A percentile compares a stretch with the other conserved stretches of the same genome.
These are phyloP conservation scores for Arenicola marina DNA, from an alignment of 2,888 invertebrate genomes.

Conservation along the genomic window DNA sequence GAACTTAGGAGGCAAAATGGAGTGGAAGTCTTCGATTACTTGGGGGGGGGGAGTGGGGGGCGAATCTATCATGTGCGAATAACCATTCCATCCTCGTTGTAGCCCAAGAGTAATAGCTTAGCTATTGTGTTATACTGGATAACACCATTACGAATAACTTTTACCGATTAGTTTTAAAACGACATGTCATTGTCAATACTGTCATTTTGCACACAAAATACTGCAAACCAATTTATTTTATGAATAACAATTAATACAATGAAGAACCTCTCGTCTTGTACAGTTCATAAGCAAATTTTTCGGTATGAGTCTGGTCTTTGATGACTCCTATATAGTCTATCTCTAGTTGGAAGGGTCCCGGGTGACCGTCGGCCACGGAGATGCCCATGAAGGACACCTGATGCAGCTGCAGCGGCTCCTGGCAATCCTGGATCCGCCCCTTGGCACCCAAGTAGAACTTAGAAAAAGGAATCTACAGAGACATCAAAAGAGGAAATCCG, in stretches of 20 bases:
- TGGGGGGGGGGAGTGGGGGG: too few relatives aligned
- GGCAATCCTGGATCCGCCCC: slow-evolving; percentile 85
- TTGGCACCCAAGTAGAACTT: slow-evolving; percentile 84
- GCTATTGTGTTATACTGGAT: too few relatives aligned
- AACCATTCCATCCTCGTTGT: too few relatives aligned
- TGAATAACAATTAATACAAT: neutral
- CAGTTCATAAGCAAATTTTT: slow-evolving; percentile 93
- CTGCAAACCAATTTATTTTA: too few relatives aligned
- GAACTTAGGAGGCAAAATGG: too few relatives aligned
- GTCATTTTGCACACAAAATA: too few relatives aligned
- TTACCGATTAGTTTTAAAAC: too few relatives aligned
- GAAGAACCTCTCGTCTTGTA: slow-evolving; percentile 63
- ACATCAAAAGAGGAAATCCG: neutral
- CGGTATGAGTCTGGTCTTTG: slow-evolving; percentile 77
- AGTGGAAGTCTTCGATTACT: too few relatives aligned
- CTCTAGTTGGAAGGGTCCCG: slow-evolving; percentile 86
- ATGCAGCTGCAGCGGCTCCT: slow-evolving; percentile 69
- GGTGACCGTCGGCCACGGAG: slow-evolving; percentile 76
- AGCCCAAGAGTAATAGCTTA: too few relatives aligned
- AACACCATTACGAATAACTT: too few relatives aligned
- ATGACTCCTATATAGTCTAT: slow-evolving; percentile 90
- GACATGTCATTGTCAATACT: too few relatives aligned
- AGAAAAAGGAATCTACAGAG: slow-evolving; percentile 88
- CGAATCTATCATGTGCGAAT: too few relatives aligned
- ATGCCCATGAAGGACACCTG: slow-evolving; percentile 79